Evolutionary conservation across 2,888 invertebrate genomes (phyloP), one percentile per base, ranked within the genome.

Genomic region (Scaptomyza polygonia): DNA sequence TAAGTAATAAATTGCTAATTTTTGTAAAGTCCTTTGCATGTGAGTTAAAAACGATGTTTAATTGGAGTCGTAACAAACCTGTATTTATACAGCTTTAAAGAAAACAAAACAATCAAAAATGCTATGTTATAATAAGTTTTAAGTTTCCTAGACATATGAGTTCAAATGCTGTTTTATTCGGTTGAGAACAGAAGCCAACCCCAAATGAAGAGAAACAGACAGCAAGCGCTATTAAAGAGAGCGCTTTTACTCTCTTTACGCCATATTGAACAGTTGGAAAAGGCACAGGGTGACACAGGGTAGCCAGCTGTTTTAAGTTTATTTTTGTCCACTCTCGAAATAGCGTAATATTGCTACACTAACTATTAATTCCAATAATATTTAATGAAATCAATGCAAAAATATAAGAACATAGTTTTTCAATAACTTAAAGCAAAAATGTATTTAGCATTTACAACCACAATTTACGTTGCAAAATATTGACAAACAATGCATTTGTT

Each of bases 401-500:
- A 25, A 42, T 27, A 8, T 39, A 32, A 21, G 1, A 21, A 0
- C 32, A 47, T 42, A 0, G 1, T 29, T 4, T 29, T 9, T 29
- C 29, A 9, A 9, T 9, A 9, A 29, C 9, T 29, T 9, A 29
- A 7, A 9, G 29, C 0, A 12, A 5, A 34, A n/a, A n/a, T n/a
- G 2, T 34, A 36, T 36, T 36, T 36, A 1, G 1, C 12, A 14
- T 11, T 30, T 30, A 14, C 11, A 36, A 36, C n/a, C 34, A 7
- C n/a, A 36, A 36, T n/a, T 3, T 30, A 18, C 30, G 29, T 11
- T 16, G 25, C 68, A 29, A 56, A 69, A 72, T 58, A 55, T 61
- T 61, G 72, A 40, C 77, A 79, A 58, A 65, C 71, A 29, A 29
- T 9, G 4, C 2, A 67, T 62, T 75, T 54, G 43, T 82, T 87